phyloP scores from a whole-genome alignment of 2,888 invertebrate genomes.

The Eudemis profundana region DNA sequence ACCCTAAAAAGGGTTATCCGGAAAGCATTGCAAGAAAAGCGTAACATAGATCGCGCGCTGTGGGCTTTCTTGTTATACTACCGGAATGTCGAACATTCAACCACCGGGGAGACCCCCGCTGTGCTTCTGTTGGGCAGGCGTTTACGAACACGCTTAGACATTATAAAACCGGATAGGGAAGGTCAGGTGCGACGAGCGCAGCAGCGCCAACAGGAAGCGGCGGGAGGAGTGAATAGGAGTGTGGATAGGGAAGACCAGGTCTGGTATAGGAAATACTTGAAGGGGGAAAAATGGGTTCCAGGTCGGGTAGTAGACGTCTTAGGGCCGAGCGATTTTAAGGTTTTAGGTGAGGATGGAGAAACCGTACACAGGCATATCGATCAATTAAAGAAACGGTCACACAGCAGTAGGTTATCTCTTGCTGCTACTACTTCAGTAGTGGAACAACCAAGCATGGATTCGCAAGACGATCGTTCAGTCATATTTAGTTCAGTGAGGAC shows the following conservation, averaged over 20 bases:
- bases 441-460: background rate
- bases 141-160: conserved; percentile 44
- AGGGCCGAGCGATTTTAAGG: conserved; percentile 13
- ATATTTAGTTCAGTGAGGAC: too few relatives aligned
- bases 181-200: conserved; percentile 17
- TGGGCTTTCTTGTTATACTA: conserved; percentile 45
- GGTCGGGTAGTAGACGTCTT: conserved; percentile 6
- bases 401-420: background rate
- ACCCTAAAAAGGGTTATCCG: too few relatives aligned
- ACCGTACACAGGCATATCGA: conserved; percentile 37
- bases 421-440: background rate
- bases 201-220: conserved; percentile 14
- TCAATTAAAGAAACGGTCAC: conserved; percentile 27
- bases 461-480: background rate
- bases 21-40: conserved; percentile 5
- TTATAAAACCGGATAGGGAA: conserved; percentile 38
- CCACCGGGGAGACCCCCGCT: conserved; percentile 46
- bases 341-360: conserved; percentile 16
- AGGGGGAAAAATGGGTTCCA: conserved; percentile 35
- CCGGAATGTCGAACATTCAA: conserved; percentile 44
- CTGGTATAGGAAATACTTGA: conserved; percentile 29
- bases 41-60: conserved; percentile 13
- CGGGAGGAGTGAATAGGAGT: conserved; percentile 6
- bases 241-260: conserved; percentile 24
- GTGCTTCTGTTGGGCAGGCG: conserved; percentile 39